Percentiles rank a stretch among this genome's conserved stretches.
phyloP scores from a whole-genome alignment of 2,888 invertebrate genomes.

The Himalopsyche kuldschensis region DNA sequence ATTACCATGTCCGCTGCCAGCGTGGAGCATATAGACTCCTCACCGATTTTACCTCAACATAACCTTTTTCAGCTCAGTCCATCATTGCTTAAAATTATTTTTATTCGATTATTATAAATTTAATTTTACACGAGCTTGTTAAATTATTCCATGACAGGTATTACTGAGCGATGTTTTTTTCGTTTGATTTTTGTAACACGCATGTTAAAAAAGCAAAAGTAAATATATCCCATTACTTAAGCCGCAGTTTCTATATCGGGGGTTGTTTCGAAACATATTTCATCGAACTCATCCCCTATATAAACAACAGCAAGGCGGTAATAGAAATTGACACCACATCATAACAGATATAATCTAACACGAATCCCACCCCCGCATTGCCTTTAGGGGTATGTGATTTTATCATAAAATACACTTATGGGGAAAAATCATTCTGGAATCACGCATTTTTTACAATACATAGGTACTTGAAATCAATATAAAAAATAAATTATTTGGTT shows the following conservation, averaged over 20 bases:
- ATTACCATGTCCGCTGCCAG: too few relatives aligned
- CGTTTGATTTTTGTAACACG: neutral
- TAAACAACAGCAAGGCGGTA: constrained; percentile 37
- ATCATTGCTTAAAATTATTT: too few relatives aligned
- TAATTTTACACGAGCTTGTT: too few relatives aligned
- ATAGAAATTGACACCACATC: constrained; percentile 40
- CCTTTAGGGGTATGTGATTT: constrained; percentile 3
- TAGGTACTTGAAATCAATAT: too few relatives aligned
- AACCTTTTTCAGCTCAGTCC: too few relatives aligned
- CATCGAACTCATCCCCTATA: constrained; percentile 33
- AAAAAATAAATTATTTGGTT: too few relatives aligned
- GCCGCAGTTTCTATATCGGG: neutral
- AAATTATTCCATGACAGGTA: too few relatives aligned
- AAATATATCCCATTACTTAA: neutral
- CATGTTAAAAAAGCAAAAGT: neutral
- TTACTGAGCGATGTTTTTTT: neutral
- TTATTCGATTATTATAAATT: too few relatives aligned
- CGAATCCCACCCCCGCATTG: neutral
- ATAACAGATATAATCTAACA: constrained; percentile 25
- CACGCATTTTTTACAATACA: neutral
- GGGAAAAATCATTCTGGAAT: neutral
- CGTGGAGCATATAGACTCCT: too few relatives aligned
- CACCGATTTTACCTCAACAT: too few relatives aligned
- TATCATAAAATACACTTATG: neutral
- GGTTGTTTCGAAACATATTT: constrained; percentile 24